Conservation (phyloP, 1,140 invertebrate species). For the Phocides pigmalion region DNA sequence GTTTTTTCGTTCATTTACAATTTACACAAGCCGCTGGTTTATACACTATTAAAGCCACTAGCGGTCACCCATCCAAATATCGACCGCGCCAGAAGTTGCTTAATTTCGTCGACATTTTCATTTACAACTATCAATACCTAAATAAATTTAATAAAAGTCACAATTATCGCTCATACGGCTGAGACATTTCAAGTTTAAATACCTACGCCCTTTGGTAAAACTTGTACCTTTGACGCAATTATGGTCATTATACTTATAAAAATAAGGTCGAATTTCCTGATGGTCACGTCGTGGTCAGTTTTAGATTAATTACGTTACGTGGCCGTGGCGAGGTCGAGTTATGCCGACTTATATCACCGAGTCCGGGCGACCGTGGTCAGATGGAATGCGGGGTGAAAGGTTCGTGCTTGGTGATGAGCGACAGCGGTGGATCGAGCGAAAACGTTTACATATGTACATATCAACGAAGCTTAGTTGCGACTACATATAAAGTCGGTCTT, state of each 20-base stretch:
- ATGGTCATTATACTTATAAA: neutral
- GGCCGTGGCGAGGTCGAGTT: constrained; percentile 48
- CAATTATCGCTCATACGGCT: constrained; percentile 3
- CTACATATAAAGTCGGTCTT: too few species aligned
- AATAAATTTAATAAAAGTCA: neutral
- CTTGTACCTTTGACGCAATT: neutral
- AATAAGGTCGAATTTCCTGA: constrained; percentile 9
- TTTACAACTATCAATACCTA: too few species aligned
- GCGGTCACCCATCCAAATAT: too few species aligned
- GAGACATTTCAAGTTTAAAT: constrained; percentile 23
- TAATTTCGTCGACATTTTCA: too few species aligned
- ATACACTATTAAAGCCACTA: too few species aligned
- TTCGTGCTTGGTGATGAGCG: constrained; percentile 38
- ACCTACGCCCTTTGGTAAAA: constrained; percentile 3
- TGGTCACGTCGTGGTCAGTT: neutral
- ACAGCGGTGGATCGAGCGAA: constrained; percentile 35
- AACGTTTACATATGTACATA: too few species aligned
- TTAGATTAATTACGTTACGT: constrained; percentile 12
- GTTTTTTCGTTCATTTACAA: too few species aligned
- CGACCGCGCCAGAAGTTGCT: too few species aligned
- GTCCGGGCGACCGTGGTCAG: constrained; percentile 51
- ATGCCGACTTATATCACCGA: constrained; percentile 54
- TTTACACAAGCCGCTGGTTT: too few species aligned
- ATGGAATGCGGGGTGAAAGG: constrained; percentile 65
- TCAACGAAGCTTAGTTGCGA: too few species aligned